Base-by-base conservation (phyloP, 2,797 vertebrate species). In the Corythornis leucogaster region DNA sequence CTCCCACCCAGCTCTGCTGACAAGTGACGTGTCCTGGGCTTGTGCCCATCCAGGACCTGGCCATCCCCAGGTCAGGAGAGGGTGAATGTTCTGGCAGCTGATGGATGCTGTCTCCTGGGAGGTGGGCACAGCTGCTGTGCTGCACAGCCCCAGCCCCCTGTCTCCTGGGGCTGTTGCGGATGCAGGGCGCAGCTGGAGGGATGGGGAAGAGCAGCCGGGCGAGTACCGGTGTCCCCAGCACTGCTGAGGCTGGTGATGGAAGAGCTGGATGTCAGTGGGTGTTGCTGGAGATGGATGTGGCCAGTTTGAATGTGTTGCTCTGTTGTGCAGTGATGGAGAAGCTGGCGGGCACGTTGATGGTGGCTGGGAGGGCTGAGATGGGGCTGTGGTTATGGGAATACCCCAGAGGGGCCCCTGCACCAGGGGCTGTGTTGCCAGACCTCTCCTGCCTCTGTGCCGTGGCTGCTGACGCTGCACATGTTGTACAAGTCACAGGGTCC, bases 31-130 rank as follows among this genome's bases (percentile, higher is more conserved):
- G 25, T 35, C 53, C 84, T 54, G 69, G 69, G 35, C 85, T 92
- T 54, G 5, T 89, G 40, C 87, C 53, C 80, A 64, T 80, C 57
- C 24, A 2, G 66, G 63, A 84, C 85, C 81, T 31, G 85, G 62
- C 90, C 70, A 43, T 80, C 54, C 54, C 76, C 51, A 21, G 96
- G 96, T 96, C 96, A 96, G 54, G 88, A 58, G 80, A 69, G 85
- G 95, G 95, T 95, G 93, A 93, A 91, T 4, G 51, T 96, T 92
- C 80, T 3, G 4, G 17, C 8, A 13, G 85, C 51, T 96, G 95
- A 96, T 96, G 94, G 94, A 96, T 95, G 90, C 50, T 0, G 5
- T 93, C 95, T 85, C 95, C 61, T 2, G 70, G 91, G 96, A 94
- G 78, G 1, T 7, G 88, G 90, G 46, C 95, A 87, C 95, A 96